Evolutionary conservation across 2,797 vertebrate genomes (phyloP).

Genomic region (Triplophysa yarkandensis): DNA sequence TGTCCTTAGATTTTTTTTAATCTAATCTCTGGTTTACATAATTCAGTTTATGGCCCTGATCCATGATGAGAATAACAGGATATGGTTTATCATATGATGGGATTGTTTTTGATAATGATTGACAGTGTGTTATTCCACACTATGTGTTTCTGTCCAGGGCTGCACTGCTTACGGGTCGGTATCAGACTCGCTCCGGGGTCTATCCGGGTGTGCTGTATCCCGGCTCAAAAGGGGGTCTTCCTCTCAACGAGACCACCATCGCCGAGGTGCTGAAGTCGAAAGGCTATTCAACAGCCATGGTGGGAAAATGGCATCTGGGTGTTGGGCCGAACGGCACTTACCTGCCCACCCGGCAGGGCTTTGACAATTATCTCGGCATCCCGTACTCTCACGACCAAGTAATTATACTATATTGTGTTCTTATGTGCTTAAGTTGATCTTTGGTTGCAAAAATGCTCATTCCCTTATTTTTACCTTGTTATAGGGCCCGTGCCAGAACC

Average conservation of each 20-base stretch:
- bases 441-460: background rate
- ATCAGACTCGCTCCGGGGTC: conserved; percentile 86
- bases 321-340: conserved; percentile 79
- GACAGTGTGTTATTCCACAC: background rate
- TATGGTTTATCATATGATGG: too few relatives aligned
- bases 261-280: conserved; percentile 83
- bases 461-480: background rate
- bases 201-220: conserved; percentile 89
- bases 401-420: conserved; percentile 44
- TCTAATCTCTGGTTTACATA: background rate
- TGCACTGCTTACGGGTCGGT: conserved; percentile 87
- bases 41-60: background rate
- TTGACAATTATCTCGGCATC: conserved; percentile 88
- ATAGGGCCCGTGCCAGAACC: conserved; percentile 90
- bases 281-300: conserved; percentile 86
- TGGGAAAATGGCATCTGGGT: conserved; percentile 95
- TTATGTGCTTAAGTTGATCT: too few relatives aligned
- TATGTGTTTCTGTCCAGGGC: conserved; percentile 72
- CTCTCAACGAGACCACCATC: conserved; percentile 88
- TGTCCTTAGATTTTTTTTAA: background rate
- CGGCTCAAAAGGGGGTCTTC: conserved; percentile 84
- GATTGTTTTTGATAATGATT: too few relatives aligned
- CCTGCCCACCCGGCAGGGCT: conserved; percentile 87
- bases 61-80: background rate
- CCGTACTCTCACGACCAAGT: conserved; percentile 96